Percentiles rank a stretch among this genome's conserved stretches.
Conservation (phyloP, 2,113 vertebrate genomes). For the Dunckerocampus dactyliophorus region DNA sequence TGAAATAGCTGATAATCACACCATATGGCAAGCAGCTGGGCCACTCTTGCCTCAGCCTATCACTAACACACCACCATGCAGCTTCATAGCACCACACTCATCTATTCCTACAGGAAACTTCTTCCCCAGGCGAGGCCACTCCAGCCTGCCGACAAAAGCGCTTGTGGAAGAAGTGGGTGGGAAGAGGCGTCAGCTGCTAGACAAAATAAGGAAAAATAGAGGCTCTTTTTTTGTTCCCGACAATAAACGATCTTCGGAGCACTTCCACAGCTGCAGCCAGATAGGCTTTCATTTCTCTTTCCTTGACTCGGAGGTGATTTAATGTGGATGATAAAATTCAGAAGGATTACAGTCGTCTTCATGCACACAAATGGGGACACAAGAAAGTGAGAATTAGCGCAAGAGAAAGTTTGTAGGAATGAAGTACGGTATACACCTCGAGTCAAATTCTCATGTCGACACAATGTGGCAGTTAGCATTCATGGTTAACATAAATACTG, state of each 20-base stretch:
- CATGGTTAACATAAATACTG: too few relatives aligned
- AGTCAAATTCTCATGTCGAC: too few relatives aligned
- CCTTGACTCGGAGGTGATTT: slow-evolving; percentile 51
- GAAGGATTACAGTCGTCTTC: slow-evolving; percentile 29
- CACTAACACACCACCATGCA: slow-evolving; percentile 19
- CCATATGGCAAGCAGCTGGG: slow-evolving; percentile 61
- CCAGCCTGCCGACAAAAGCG: slow-evolving; percentile 56
- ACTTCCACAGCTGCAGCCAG: slow-evolving; percentile 61
- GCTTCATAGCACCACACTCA: slow-evolving; percentile 7
- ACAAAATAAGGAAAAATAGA: slow-evolving; percentile 61
- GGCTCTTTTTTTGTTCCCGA: slow-evolving; percentile 59
- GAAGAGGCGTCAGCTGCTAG: slow-evolving; percentile 65
- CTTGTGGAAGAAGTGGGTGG: slow-evolving; percentile 56
- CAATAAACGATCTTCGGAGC: slow-evolving; percentile 62
- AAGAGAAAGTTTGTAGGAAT: neutral
- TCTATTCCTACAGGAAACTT: slow-evolving; percentile 37
- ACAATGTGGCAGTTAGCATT: neutral
- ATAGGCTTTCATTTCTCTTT: slow-evolving; percentile 57
- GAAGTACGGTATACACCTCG: neutral
- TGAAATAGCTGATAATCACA: slow-evolving; percentile 63
- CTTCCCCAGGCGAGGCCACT: slow-evolving; percentile 37
- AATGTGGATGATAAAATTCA: slow-evolving; percentile 32
- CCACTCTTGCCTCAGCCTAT: slow-evolving; percentile 18
- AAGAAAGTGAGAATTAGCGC: slow-evolving; percentile 13
- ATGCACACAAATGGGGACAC: slow-evolving; percentile 9